Conservation (phyloP, 2,888 invertebrate species). For the Eudasyphora cyanicolor region DNA sequence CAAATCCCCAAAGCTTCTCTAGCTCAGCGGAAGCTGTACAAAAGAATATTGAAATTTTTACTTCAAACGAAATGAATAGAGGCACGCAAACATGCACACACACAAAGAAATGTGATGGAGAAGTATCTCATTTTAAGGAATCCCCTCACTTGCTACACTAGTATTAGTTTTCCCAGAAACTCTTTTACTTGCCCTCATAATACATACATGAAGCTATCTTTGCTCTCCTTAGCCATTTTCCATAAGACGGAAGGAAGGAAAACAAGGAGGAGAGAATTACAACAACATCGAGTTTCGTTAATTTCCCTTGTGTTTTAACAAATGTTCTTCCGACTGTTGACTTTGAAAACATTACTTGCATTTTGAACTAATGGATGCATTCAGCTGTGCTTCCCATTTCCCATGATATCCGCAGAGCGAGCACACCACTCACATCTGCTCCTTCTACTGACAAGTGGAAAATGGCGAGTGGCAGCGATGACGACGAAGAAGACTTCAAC, state of each 20-base stretch:
- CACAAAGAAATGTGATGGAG: background rate
- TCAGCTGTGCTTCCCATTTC: conserved; percentile 41
- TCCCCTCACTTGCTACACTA: background rate
- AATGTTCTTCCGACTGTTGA: conserved; percentile 54
- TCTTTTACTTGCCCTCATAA: background rate
- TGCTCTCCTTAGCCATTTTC: background rate
- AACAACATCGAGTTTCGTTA: conserved; percentile 40
- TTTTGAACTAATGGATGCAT: conserved; percentile 59
- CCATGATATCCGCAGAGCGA: background rate
- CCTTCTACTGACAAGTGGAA: background rate
- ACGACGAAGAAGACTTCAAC: conserved; percentile 16
- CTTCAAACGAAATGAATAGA: background rate
- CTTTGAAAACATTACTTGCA: conserved; percentile 60
- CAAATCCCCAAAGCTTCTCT: background rate
- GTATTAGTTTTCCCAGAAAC: conserved; percentile 1
- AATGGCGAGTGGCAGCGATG: background rate
- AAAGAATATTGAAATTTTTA: background rate
- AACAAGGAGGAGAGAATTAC: background rate
- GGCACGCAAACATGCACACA: background rate
- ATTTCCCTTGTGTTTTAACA: conserved; percentile 57
- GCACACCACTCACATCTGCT: background rate
- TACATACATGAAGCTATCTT: too few relatives aligned
- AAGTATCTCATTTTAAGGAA: background rate
- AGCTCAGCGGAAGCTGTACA: background rate
- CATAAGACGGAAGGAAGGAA: background rate